Evolutionary conservation across 2,797 vertebrate genomes (phyloP).

Genomic region (Scolopax rusticola): DNA sequence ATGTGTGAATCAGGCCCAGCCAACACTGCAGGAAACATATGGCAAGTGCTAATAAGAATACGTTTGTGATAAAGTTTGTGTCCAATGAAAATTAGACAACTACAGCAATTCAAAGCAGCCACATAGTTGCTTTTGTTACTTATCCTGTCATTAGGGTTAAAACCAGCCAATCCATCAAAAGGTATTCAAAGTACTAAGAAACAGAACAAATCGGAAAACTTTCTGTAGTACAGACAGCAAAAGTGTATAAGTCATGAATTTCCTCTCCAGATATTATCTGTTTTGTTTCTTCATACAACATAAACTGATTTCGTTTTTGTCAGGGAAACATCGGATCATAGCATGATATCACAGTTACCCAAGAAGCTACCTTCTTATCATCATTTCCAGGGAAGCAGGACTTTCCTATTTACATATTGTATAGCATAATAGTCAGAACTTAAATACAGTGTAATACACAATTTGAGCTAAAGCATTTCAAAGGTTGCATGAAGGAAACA

Average conservation of each 20-base stretch:
- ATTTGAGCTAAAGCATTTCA: not conserved
- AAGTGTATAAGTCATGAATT: not conserved
- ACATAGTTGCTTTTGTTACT: not conserved
- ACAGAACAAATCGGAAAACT: not conserved
- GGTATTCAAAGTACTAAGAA: not conserved
- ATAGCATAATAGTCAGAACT: not conserved
- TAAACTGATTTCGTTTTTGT: not conserved
- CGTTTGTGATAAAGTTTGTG: not conserved
- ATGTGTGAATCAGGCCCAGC: not conserved
- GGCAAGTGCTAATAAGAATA: not conserved
- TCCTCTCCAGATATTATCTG: not conserved
- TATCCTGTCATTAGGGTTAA: not conserved
- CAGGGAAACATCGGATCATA: not conserved
- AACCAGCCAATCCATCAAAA: not conserved
- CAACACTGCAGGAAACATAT: not conserved
- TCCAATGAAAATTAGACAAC: not conserved
- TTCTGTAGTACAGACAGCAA: not conserved
- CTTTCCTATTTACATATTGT: constrained; percentile 35
- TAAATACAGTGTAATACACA: not conserved
- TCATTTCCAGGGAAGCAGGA: constrained; percentile 10
- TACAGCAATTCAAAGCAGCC: not conserved
- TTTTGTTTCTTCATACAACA: constrained; percentile 6
- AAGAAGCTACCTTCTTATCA: not conserved
- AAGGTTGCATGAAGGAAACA: not conserved
- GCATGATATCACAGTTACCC: not conserved